Evolutionary conservation across 2,113 vertebrate species (phyloP).

Genomic region (Xiphorhynchus elegans): DNA sequence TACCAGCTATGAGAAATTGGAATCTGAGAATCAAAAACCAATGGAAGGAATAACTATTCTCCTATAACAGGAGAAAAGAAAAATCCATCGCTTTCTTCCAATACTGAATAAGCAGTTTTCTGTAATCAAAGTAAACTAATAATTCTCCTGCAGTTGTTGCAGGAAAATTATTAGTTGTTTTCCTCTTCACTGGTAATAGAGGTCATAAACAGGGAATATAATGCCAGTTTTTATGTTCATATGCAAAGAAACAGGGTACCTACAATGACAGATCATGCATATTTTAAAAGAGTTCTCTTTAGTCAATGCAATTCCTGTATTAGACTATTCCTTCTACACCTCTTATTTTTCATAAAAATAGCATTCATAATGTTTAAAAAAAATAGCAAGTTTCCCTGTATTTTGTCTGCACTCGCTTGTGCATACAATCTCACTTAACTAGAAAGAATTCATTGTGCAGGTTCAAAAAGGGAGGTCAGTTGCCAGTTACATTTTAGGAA

Average conservation of each 20-base stretch:
- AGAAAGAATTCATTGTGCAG: not conserved
- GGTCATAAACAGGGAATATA: not conserved
- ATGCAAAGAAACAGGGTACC: not conserved
- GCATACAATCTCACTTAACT: not conserved
- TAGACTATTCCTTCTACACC: not conserved
- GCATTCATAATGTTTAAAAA: not conserved
- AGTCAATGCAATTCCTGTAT: not conserved
- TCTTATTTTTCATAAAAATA: not conserved
- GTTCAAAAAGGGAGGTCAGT: not conserved
- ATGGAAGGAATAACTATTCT: not conserved
- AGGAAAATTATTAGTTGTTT: not conserved
- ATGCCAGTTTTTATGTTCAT: not conserved
- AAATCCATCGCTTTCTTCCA: not conserved
- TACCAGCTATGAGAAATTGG: fast-evolving
- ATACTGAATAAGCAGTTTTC: not conserved
- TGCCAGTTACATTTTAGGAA: not conserved
- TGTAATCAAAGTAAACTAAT: not conserved
- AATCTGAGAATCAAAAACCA: not conserved
- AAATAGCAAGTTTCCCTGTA: not conserved
- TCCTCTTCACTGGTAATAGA: not conserved
- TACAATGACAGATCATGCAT: not conserved
- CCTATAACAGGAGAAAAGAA: not conserved
- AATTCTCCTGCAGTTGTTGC: not conserved
- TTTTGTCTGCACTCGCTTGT: not conserved
- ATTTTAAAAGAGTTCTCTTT: not conserved